These are phyloP conservation scores for Leucoptera coffeella DNA, from an alignment of 2,888 invertebrate genomes.

Conservation along the genomic window DNA sequence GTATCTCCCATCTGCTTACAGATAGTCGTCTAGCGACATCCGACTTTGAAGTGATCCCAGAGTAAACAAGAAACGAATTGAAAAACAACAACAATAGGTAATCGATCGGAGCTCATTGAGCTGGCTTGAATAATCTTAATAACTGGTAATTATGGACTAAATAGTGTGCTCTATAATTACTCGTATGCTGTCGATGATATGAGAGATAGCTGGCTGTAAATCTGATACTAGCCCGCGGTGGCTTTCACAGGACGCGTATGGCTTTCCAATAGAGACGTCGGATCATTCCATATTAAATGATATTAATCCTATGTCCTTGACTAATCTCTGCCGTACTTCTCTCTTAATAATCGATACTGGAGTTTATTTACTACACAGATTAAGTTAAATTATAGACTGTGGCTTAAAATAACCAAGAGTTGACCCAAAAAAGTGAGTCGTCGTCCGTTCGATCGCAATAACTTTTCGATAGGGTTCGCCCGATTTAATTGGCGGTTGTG, in stretches of 20 bases:
- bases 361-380: conserved; percentile 51
- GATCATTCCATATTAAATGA: conserved; percentile 25
- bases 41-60: too few species aligned
- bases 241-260: conserved; percentile 43
- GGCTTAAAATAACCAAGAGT: conserved; percentile 38
- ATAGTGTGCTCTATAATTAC: conserved; percentile 38
- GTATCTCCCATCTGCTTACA: conserved; percentile 40
- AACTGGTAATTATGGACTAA: conserved; percentile 37
- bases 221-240: conserved; percentile 28
- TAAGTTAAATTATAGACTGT: conserved; percentile 49
- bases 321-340: conserved; percentile 52
- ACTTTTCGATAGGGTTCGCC: conserved; percentile 50
- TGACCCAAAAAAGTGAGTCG: conserved; percentile 52
- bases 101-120: conserved; percentile 24
- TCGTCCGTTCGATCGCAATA: conserved; percentile 48
- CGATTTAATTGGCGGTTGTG: conserved; percentile 52
- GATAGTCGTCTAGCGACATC: too few species aligned
- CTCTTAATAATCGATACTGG: conserved; percentile 52
- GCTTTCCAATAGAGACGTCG: conserved; percentile 42
- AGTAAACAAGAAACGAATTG: too few species aligned
- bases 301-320: conserved; percentile 23
- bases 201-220: conserved; percentile 32
- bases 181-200: conserved; percentile 35
- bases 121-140: conserved; percentile 33
- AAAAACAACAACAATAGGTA: too few species aligned